phyloP scores from a whole-genome alignment of 2,113 vertebrate species.

The Austrofundulus limnaeus region DNA sequence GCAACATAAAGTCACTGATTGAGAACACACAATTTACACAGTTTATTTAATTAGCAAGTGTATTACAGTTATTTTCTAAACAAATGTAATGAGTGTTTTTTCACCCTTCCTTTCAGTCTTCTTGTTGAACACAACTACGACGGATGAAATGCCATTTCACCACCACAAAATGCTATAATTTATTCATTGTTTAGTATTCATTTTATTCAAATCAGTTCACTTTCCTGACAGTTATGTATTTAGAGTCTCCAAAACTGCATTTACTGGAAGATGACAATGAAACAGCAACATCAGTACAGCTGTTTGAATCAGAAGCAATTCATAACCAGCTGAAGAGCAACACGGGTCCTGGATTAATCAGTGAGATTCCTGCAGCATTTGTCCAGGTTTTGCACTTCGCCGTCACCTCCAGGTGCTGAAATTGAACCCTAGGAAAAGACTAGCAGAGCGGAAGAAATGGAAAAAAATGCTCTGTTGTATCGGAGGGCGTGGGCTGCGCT shows the following conservation, averaged over 20 bases:
- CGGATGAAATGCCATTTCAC: not conserved
- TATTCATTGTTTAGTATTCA: not conserved
- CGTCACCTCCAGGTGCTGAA: constrained; percentile 48
- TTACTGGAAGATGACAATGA: not conserved
- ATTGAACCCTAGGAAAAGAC: constrained; percentile 64
- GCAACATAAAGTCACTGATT: not conserved
- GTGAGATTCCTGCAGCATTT: constrained; percentile 46
- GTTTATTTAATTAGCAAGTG: not conserved
- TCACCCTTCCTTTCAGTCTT: not conserved
- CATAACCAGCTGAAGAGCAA: constrained; percentile 14
- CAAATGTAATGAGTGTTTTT: too few species aligned
- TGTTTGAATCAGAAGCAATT: not conserved
- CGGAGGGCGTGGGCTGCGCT: constrained; percentile 43
- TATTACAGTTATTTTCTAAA: too few species aligned
- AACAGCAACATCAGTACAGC: not conserved
- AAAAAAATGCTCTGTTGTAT: constrained; percentile 62
- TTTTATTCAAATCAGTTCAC: not conserved
- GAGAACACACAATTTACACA: not conserved
- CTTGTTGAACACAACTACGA: not conserved
- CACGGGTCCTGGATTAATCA: constrained; percentile 53
- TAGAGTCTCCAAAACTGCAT: too few species aligned
- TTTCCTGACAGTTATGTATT: not conserved
- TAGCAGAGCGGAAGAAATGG: constrained; percentile 65
- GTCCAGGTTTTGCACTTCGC: constrained; percentile 51
- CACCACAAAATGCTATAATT: not conserved